phyloP scores from a whole-genome alignment of 2,113 vertebrate species.

The Odontesthes bonariensis region DNA sequence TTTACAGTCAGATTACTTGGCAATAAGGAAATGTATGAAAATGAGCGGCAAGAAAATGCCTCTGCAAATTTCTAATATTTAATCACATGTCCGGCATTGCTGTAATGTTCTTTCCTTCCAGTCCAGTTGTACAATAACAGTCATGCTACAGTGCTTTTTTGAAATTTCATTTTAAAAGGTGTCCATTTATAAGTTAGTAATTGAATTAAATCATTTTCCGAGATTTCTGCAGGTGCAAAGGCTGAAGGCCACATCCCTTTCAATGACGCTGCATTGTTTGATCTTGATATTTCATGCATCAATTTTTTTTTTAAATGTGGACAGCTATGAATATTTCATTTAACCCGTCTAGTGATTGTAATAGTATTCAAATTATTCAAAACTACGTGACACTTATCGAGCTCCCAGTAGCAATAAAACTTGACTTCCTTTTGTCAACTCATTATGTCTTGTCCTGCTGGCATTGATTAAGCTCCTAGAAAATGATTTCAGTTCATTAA shows the following conservation, averaged over 20 bases:
- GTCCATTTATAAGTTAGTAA: slow-evolving; percentile 55
- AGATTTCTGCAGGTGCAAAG: slow-evolving; percentile 28
- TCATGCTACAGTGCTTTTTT: slow-evolving; percentile 4
- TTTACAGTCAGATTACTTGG: slow-evolving; percentile 5
- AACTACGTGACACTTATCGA: neutral
- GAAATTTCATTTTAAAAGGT: slow-evolving; percentile 4
- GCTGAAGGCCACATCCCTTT: slow-evolving; percentile 22
- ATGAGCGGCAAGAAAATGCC: slow-evolving; percentile 18
- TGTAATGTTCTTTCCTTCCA: neutral
- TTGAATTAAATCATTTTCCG: slow-evolving; percentile 45
- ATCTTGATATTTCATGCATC: slow-evolving; percentile 21
- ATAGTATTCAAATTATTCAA: neutral
- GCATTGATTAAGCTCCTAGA: too few species aligned
- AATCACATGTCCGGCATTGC: slow-evolving; percentile 3
- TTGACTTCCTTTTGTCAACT: neutral
- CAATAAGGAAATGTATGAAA: slow-evolving; percentile 8
- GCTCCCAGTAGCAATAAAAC: neutral
- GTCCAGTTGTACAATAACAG: slow-evolving; percentile 2
- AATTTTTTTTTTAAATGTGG: neutral
- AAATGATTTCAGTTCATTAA: neutral
- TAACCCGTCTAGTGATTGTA: neutral
- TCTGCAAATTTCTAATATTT: slow-evolving; percentile 22
- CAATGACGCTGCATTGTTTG: slow-evolving; percentile 39
- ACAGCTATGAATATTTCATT: slow-evolving; percentile 11
- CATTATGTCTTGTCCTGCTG: neutral